Percentiles rank a stretch among this genome's conserved stretches.
Conservation (phyloP, 2,797 vertebrate genomes). For the Onychomys torridus region DNA sequence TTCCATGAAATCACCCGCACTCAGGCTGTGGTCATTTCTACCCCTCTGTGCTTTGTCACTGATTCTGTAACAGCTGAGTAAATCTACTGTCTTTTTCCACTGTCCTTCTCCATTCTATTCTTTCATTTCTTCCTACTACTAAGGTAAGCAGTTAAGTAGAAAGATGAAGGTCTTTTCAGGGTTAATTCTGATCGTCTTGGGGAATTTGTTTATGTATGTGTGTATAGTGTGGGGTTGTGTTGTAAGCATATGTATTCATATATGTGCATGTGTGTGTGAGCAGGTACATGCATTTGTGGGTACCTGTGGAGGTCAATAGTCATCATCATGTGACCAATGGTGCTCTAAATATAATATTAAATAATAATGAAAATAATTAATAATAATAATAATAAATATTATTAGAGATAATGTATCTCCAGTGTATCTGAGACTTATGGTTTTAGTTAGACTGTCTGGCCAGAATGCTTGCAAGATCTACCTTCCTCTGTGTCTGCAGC, state of each 20-base stretch:
- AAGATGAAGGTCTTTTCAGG: background rate
- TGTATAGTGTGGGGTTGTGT: background rate
- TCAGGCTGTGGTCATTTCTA: background rate
- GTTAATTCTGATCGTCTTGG: background rate
- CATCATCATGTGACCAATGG: background rate
- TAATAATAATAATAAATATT: background rate
- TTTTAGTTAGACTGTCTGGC: background rate
- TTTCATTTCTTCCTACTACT: background rate
- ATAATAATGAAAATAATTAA: background rate
- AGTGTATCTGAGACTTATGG: background rate
- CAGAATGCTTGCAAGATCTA: background rate
- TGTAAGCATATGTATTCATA: background rate
- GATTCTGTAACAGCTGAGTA: background rate
- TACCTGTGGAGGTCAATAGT: too few species aligned
- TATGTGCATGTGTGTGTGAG: background rate
- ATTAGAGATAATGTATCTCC: background rate
- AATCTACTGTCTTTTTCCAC: background rate
- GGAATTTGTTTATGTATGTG: background rate
- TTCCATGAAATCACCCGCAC: background rate
- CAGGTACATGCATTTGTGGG: background rate
- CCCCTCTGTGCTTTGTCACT: background rate
- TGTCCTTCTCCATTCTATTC: background rate
- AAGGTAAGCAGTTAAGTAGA: background rate
- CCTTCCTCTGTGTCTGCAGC: background rate
- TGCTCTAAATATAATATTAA: background rate